Conservation (phyloP, 1,140 invertebrate genomes). For the Zaprionus vittiger region DNA sequence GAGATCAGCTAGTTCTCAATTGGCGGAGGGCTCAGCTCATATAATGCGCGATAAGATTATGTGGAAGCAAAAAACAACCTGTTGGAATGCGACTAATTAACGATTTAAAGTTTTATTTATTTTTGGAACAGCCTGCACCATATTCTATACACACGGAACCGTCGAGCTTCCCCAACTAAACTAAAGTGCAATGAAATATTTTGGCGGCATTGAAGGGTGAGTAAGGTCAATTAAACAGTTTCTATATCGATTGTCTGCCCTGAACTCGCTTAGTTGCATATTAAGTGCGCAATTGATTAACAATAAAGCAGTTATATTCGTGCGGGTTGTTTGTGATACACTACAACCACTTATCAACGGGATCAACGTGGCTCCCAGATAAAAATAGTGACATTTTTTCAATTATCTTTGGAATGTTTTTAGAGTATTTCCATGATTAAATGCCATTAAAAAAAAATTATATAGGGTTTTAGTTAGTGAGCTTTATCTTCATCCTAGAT, state of each 20-base stretch:
- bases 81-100: constrained; percentile 1
- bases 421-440: too few relatives aligned
- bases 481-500: too few relatives aligned
- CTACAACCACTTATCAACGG: constrained; percentile 20
- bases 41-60: constrained; percentile 64
- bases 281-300: constrained; percentile 42
- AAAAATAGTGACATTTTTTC: neutral
- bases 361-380: constrained; percentile 4
- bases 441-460: too few relatives aligned
- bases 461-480: too few relatives aligned
- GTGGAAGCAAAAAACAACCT: constrained; percentile 24
- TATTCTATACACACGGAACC: constrained; percentile 2
- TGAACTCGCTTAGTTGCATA: constrained; percentile 23
- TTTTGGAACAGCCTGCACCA: constrained; percentile 6
- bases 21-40: constrained; percentile 14
- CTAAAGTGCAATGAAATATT: constrained; percentile 61
- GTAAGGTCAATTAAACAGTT: constrained; percentile 39
- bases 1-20: constrained; percentile 43
- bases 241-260: constrained; percentile 10
- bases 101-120: neutral
- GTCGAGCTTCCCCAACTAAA: neutral
- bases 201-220: constrained; percentile 75
- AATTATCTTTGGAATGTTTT: neutral
- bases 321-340: constrained; percentile 7
- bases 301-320: constrained; percentile 25